Evolutionary conservation across 64 coral and sea anemone species (phyloP).

Genomic region (Pachyseris speciosa): DNA sequence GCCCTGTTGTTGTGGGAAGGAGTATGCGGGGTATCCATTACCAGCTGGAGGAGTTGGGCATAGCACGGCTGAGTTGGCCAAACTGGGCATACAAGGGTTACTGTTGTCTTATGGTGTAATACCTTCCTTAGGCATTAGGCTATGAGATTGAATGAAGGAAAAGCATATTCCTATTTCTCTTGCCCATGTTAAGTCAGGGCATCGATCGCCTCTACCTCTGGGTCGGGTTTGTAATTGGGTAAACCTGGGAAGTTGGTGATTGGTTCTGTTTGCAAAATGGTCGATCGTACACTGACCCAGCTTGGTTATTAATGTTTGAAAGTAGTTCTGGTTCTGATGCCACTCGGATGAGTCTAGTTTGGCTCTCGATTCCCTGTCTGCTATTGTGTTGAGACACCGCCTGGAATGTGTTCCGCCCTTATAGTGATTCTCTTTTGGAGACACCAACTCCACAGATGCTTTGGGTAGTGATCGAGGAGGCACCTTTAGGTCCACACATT

Average conservation of each 20-base stretch:
- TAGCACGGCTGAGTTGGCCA: slow-evolving; percentile 61
- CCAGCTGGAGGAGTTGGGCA: neutral
- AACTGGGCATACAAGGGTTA: slow-evolving; percentile 5
- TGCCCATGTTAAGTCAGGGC: slow-evolving; percentile 27
- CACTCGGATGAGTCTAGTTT: slow-evolving; percentile 6
- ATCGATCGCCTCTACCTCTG: slow-evolving; percentile 33
- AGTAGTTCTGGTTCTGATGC: neutral
- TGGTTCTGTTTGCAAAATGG: slow-evolving; percentile 41
- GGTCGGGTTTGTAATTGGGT: slow-evolving; percentile 42
- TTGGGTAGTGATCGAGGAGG: neutral
- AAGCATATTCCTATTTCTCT: slow-evolving; percentile 24
- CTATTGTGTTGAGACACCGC: neutral
- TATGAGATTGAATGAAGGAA: slow-evolving; percentile 62
- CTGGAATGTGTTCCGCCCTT: slow-evolving; percentile 48
- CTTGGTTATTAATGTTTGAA: neutral
- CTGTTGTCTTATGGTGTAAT: neutral
- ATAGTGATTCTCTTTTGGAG: neutral
- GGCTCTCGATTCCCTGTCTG: slow-evolving; percentile 18
- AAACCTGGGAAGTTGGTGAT: slow-evolving; percentile 41
- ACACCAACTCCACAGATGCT: slow-evolving; percentile 1
- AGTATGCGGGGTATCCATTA: neutral
- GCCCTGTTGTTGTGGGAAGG: slow-evolving; percentile 8
- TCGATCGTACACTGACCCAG: slow-evolving; percentile 29
- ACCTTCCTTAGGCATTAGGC: slow-evolving; percentile 16
- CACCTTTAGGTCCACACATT: neutral